Conservation (phyloP, 2,797 vertebrate genomes). For the Spea hammondii region DNA sequence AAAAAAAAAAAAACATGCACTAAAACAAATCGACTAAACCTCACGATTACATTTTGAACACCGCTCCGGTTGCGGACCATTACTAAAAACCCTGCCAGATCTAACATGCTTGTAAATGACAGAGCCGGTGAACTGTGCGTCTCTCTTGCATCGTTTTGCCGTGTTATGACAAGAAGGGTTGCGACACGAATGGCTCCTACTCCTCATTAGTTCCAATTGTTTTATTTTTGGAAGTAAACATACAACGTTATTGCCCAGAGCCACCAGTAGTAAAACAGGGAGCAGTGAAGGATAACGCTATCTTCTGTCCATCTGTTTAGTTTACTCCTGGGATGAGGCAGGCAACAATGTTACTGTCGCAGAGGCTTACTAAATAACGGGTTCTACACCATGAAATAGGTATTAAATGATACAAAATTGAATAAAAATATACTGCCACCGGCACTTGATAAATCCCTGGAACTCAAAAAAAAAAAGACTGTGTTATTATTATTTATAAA, state of each 20-base stretch:
- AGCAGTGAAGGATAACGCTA: conserved; percentile 13
- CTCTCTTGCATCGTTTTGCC: conserved; percentile 10
- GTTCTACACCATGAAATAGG: not conserved
- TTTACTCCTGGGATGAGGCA: not conserved
- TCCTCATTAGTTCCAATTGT: conserved; percentile 39
- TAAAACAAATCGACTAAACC: too few relatives aligned
- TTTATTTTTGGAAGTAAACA: conserved; percentile 29
- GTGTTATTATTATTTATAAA: too few relatives aligned
- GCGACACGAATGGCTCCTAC: conserved; percentile 23
- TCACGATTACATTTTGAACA: too few relatives aligned
- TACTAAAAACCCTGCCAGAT: not conserved
- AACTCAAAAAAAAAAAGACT: too few relatives aligned
- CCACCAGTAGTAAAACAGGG: not conserved
- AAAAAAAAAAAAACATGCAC: too few relatives aligned
- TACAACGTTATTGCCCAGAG: conserved; percentile 14
- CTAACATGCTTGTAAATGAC: too few relatives aligned
- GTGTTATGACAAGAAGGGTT: conserved; percentile 20
- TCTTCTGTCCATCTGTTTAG: conserved; percentile 20
- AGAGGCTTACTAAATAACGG: not conserved
- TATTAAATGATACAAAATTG: not conserved
- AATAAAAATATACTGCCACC: not conserved
- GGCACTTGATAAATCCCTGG: not conserved
- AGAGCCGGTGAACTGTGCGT: not conserved
- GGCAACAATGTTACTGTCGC: not conserved
- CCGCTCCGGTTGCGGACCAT: not conserved